Percentiles rank a stretch among this genome's conserved stretches.
Evolutionary conservation across 2,797 vertebrate species (phyloP).

Genomic region (Holocentrus rufus): DNA sequence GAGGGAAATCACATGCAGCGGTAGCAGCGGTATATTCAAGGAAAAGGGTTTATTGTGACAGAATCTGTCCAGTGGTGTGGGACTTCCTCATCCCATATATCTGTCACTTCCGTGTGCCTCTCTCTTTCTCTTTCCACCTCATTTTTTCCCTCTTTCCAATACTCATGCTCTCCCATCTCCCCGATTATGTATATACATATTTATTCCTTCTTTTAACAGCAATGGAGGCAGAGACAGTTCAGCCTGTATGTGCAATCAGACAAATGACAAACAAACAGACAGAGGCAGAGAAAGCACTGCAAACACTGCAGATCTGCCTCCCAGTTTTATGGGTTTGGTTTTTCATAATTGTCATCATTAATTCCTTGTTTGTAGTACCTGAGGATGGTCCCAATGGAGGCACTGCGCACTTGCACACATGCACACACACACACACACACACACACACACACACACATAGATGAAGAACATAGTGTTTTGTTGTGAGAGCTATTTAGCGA

Average conservation of each 20-base stretch:
- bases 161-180: not conserved
- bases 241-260: not conserved
- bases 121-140: not conserved
- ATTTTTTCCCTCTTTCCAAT: slow-evolving; percentile 9
- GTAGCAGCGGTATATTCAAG: slow-evolving; percentile 44
- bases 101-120: slow-evolving; percentile 1
- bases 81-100: slow-evolving; percentile 16
- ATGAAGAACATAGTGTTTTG: too few species aligned
- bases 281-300: not conserved
- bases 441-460: too few species aligned
- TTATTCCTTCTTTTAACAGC: not conserved
- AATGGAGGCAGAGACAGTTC: not conserved
- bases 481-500: too few species aligned
- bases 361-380: slow-evolving; percentile 19
- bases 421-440: too few species aligned
- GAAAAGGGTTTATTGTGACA: slow-evolving; percentile 55
- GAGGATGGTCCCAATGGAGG: slow-evolving; percentile 2
- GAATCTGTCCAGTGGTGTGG: slow-evolving; percentile 42
- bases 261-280: not conserved
- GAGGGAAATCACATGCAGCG: slow-evolving; percentile 67
- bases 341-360: slow-evolving; percentile 25
- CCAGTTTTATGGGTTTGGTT: not conserved
- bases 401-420: not conserved
- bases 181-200: slow-evolving; percentile 7
- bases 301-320: not conserved